phyloP scores from a whole-genome alignment of 1,140 invertebrate genomes.

The Campodea augens region DNA sequence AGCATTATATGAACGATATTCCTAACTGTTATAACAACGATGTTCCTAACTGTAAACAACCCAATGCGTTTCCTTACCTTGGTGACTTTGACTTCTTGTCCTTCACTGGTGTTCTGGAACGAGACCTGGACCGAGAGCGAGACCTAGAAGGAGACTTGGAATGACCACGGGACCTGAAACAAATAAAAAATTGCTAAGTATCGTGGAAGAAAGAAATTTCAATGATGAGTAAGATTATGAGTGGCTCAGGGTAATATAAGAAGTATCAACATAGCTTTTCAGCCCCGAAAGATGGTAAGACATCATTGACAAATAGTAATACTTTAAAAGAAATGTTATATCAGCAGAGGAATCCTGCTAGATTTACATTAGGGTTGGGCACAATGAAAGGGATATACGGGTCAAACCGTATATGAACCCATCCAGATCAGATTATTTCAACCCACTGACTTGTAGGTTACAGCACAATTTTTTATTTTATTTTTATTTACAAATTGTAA shows the following conservation, averaged over 20 bases:
- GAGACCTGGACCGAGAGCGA: constrained; percentile 36
- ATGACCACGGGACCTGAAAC: constrained; percentile 34
- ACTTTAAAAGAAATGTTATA: no score
- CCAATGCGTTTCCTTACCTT: neutral
- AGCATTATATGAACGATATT: constrained; percentile 13
- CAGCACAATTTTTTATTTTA: no score
- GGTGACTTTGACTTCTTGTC: neutral
- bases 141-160: constrained; percentile 34
- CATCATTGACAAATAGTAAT: no score
- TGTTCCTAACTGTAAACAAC: no score
- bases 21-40: constrained; percentile 9
- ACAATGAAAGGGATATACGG: no score
- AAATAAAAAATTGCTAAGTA: constrained; percentile 18
- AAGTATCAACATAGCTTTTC: constrained; percentile 25
- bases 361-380: no score
- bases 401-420: no score
- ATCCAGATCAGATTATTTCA: no score
- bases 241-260: constrained; percentile 19
- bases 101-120: constrained; percentile 26
- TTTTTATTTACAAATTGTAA: no score
- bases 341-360: no score
- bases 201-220: constrained; percentile 5
- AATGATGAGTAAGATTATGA: constrained; percentile 5
- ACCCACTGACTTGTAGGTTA: no score
- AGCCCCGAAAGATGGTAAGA: constrained; percentile 33